Base-by-base conservation (phyloP, 2,113 vertebrate species). In the Pogona vitticeps region DNA sequence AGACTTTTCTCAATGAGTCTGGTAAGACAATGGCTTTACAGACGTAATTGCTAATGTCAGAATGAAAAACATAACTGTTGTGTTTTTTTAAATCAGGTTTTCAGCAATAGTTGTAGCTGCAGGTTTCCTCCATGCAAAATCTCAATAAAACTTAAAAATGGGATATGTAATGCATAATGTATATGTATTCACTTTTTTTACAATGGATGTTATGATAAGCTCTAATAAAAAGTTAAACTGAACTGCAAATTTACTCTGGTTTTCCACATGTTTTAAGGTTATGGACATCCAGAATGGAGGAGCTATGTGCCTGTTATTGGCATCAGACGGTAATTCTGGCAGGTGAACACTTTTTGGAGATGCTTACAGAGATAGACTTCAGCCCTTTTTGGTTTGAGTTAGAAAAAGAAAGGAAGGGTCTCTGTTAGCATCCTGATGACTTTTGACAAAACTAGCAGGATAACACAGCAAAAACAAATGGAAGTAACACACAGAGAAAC, bases 111-210 rank as follows among this genome's bases (percentile, higher is more conserved):
- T 93, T 96, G 96, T 94, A 96, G 95, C 93, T 95, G 94, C 91
- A 90, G 92, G 96, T 94, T 89, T 96, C 95, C 96, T 96, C 96
- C 98, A 98, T 98, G 98, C 96, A 97, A 93, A 97, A 97, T 94
- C 96, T 94, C 94, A 36, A 96, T 96, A 95, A 97, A 96, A 97
- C 96, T 96, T 90, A 96, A 33, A 97, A 96, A 90, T 42, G 52
- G 97, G 96, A 89, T n/a, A 88, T 86, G 92, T 94, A 94, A 91
- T 92, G 94, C 94, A 96, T 95, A 97, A 97, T 92, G 93, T 90
- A 95, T 96, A 97, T 88, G 93, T 93, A 96, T 97, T 94, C 93
- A 94, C 90, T 96, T 93, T 72, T 96, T 95, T 76, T 96, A 95
- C 92, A 96, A 96, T 94, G 86, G 90, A 95, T 95, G 90, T 88